Conservation (phyloP, 2,888 invertebrate species). For the Amiota communis region DNA sequence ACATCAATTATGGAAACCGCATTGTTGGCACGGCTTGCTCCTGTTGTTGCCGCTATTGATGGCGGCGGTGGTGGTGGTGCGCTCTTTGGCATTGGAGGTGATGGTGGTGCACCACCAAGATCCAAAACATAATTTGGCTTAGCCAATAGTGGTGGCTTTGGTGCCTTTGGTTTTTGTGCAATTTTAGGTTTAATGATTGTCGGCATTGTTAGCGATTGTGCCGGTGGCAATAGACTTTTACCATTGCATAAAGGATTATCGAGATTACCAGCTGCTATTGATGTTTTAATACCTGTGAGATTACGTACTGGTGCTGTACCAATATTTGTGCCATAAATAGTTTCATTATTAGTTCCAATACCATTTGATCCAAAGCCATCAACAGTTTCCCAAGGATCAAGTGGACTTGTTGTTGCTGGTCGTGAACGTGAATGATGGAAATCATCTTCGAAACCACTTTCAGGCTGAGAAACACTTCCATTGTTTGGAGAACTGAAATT, state of each 20-base stretch:
- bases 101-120: constrained; percentile 72
- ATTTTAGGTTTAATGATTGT: constrained; percentile 80
- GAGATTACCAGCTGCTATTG: constrained; percentile 62
- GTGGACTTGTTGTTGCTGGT: constrained; percentile 69
- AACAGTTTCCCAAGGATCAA: constrained; percentile 72
- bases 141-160: constrained; percentile 64
- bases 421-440: constrained; percentile 75
- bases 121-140: constrained; percentile 35
- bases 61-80: constrained; percentile 85
- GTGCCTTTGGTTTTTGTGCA: constrained; percentile 72
- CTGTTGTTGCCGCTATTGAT: constrained; percentile 47
- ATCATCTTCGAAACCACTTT: constrained; percentile 89
- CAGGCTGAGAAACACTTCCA: constrained; percentile 81
- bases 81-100: constrained; percentile 86
- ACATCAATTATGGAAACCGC: constrained; percentile 71
- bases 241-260: constrained; percentile 77
- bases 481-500: constrained; percentile 76
- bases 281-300: constrained; percentile 36
- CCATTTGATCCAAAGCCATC: constrained; percentile 47
- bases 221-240: constrained; percentile 73
- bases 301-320: constrained; percentile 69
- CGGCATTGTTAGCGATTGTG: constrained; percentile 76
- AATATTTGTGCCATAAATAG: constrained; percentile 62
- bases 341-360: background rate
- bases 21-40: constrained; percentile 48